A percentile compares a stretch with the other conserved stretches of the same genome.
These are phyloP conservation scores for Drosophila incognita DNA, from an alignment of 2,888 invertebrate genomes.

Conservation along the genomic window DNA sequence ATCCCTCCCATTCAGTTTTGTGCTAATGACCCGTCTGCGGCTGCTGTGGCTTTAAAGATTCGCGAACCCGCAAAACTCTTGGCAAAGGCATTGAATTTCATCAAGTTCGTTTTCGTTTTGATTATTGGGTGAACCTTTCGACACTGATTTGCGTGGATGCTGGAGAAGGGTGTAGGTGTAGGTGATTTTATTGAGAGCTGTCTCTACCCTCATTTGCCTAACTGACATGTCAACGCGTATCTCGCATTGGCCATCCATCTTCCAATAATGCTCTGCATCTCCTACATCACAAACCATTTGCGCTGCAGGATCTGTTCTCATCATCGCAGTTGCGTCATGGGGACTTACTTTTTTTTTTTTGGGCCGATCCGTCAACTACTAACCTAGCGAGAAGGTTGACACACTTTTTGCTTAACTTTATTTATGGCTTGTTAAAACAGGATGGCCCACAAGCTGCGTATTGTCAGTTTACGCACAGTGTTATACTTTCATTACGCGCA, in stretches of 20 bases:
- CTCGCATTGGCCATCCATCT: conserved; percentile 52
- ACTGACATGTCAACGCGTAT: conserved; percentile 76
- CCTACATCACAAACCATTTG: conserved; percentile 36
- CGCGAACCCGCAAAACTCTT: conserved; percentile 9
- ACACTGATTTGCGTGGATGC: neutral
- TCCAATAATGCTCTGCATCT: neutral
- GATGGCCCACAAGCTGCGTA: conserved; percentile 22
- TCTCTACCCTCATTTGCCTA: conserved; percentile 80
- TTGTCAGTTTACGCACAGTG: conserved; percentile 53
- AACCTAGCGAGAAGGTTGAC: conserved; percentile 40
- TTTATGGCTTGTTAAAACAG: conserved; percentile 66
- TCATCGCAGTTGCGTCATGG: conserved; percentile 40
- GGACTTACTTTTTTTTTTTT: conserved; percentile 9
- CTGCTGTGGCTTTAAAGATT: conserved; percentile 40
- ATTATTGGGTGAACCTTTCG: conserved; percentile 7
- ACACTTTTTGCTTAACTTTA: conserved; percentile 60
- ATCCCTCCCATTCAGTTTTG: conserved; percentile 1
- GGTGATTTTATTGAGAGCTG: conserved; percentile 41
- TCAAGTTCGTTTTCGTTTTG: conserved; percentile 17
- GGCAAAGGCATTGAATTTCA: conserved; percentile 39
- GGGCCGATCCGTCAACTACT: conserved; percentile 64
- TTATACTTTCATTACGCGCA: conserved; percentile 32
- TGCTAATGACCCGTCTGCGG: conserved; percentile 66
- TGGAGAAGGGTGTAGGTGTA: neutral
- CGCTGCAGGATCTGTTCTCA: conserved; percentile 54